Conservation (phyloP, 2,113 vertebrate species). For the Eclectus roratus region DNA sequence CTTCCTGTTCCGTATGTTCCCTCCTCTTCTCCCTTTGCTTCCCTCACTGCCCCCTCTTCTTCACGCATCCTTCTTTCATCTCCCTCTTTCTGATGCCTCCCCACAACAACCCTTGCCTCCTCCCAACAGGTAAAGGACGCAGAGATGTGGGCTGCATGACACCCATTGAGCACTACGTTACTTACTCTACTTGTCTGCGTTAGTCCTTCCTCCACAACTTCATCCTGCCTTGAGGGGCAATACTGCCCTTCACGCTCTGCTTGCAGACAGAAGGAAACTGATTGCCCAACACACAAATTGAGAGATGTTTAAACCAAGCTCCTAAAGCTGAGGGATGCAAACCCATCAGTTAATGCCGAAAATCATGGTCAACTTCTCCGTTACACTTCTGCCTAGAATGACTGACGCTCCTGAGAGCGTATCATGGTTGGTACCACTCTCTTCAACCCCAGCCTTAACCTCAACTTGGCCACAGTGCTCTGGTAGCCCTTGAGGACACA, state of each 20-base stretch:
- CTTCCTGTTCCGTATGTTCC: not conserved
- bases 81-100: not conserved
- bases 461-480: not conserved
- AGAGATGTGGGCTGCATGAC: not conserved
- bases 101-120: not conserved
- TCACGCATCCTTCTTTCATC: not conserved
- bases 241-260: not conserved
- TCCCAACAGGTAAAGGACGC: not conserved
- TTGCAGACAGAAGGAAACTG: not conserved
- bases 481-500: not conserved
- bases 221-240: not conserved
- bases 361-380: not conserved
- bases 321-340: not conserved
- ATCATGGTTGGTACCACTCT: not conserved
- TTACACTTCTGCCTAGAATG: not conserved
- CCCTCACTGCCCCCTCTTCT: not conserved
- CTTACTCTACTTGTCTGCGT: not conserved
- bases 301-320: not conserved
- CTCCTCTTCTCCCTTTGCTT: not conserved
- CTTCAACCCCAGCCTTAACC: not conserved
- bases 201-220: not conserved
- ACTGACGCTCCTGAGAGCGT: not conserved
- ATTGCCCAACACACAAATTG: not conserved
- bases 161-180: not conserved
- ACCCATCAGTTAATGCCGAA: not conserved